Percentiles rank a stretch among this genome's conserved stretches.
These are phyloP conservation scores for Miltochrista miniata DNA, from an alignment of 2,888 invertebrate species.

Conservation along the genomic window DNA sequence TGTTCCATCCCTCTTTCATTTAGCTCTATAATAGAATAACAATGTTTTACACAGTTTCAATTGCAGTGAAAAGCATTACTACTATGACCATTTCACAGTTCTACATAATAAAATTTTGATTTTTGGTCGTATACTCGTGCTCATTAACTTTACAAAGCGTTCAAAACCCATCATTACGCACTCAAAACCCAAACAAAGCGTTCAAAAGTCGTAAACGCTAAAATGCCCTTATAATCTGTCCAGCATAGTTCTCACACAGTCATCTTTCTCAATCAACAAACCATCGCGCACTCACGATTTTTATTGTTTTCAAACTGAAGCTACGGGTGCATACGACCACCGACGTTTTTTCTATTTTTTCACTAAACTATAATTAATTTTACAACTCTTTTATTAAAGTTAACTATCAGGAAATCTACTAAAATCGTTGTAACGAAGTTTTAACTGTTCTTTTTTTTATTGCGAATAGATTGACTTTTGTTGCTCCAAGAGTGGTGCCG, in stretches of 20 bases:
- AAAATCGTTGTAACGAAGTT: conserved; percentile 46
- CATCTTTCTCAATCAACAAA: conserved; percentile 81
- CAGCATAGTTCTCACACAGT: conserved; percentile 68
- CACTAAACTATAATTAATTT: conserved; percentile 68
- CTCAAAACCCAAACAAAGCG: conserved; percentile 22
- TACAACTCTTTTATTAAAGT: conserved; percentile 74
- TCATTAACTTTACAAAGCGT: not conserved
- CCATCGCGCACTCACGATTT: conserved; percentile 70
- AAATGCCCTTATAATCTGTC: conserved; percentile 61
- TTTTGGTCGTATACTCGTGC: not conserved
- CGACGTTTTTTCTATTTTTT: conserved; percentile 43
- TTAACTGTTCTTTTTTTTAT: conserved; percentile 52
- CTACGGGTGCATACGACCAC: conserved; percentile 47
- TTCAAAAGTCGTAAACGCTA: conserved; percentile 44
- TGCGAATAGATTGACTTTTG: conserved; percentile 68
- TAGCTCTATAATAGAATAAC: too few species aligned
- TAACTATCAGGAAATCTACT: conserved; percentile 64
- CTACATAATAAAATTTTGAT: too few species aligned
- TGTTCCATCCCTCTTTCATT: too few species aligned
- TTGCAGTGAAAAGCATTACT: too few species aligned
- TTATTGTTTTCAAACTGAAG: conserved; percentile 78
- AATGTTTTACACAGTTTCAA: too few species aligned
- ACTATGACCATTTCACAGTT: too few species aligned
- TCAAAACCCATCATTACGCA: conserved; percentile 8
- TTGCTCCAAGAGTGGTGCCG: conserved; percentile 29